Evolutionary conservation across 2,888 invertebrate genomes (phyloP).

Genomic region (Stenotaenia linearis): DNA sequence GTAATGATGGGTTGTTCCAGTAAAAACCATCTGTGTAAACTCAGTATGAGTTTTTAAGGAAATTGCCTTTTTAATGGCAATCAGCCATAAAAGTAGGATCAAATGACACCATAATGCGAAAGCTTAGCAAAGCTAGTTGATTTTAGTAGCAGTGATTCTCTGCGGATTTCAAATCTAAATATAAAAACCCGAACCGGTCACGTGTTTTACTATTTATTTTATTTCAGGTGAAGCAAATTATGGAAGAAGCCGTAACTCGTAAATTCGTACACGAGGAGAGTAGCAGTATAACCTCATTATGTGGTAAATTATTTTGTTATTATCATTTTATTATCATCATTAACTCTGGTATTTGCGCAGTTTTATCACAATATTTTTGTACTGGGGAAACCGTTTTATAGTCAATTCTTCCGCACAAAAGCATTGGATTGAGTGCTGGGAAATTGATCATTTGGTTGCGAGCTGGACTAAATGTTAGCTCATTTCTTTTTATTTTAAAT

Average conservation of each 20-base stretch:
- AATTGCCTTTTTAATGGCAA: not conserved
- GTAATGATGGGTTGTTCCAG: not conserved
- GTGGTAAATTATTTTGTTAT: conserved; percentile 53
- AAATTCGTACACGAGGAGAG: conserved; percentile 90
- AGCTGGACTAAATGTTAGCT: no score
- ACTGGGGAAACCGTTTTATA: not conserved
- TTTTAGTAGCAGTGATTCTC: not conserved
- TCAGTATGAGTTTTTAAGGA: not conserved
- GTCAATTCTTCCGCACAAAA: not conserved
- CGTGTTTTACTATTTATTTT: not conserved
- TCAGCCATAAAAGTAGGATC: not conserved
- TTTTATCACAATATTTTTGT: not conserved
- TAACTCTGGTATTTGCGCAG: not conserved
- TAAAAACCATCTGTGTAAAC: not conserved
- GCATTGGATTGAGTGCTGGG: not conserved
- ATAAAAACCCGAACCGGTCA: not conserved
- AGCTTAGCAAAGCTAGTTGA: not conserved
- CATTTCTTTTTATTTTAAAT: no score
- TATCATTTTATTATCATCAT: not conserved
- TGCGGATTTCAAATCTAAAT: not conserved
- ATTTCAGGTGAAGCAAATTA: conserved; percentile 83
- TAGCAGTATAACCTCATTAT: conserved; percentile 81
- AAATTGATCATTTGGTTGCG: no score
- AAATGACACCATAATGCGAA: not conserved
- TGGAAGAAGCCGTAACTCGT: conserved; percentile 91